Base-by-base conservation (phyloP, 2,113 vertebrate species). In the Chascanopsetta lugubris region DNA sequence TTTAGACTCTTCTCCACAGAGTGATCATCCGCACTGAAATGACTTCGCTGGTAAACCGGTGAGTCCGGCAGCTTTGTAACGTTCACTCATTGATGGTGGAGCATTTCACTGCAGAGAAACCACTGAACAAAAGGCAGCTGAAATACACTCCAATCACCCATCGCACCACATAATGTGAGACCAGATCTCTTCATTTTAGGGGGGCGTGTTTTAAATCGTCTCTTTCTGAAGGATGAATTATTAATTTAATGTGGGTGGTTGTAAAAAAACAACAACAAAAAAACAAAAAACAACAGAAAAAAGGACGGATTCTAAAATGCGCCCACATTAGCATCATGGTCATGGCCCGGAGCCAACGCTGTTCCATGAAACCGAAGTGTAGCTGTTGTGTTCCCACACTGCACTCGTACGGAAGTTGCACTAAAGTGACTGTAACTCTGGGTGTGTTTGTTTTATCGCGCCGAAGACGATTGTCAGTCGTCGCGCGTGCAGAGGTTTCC, bases 361-460 rank as follows among this genome's bases (percentile, higher is more conserved):
- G 20, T n/a, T 18, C 43, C 43, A 13, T 9, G 36, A 30, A 32
- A 54, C 9, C 4, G 53, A 64, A 53, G 11, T 20, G n/a, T 5
- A 22, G 40, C 50, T 27, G 8, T n/a, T 56, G 40, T 24, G 18
- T 56, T 49, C 43, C 56, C 26, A 26, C 26, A 56, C 3, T 20
- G 59, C 42, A 42, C 36, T 34, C 42, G 26, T 32, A 15, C 21
- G 12, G 34, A 25, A 57, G 32, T 38, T 5, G 15, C 20, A 20
- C 22, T 5, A 5, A 8, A 34, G 3, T 18, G 22, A 22, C 45
- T 22, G 34, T 10, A 9, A 22, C 47, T 53, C 36, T 25, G 64
- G 49, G 64, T 69, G 63, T 57, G 54, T 66, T 70, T 70, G 65
- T 70, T 66, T 74, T 43, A 42, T 36, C 2, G 5, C 0, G 15